Conservation (phyloP, 2,888 invertebrate genomes). For the Saturnia pavonia region DNA sequence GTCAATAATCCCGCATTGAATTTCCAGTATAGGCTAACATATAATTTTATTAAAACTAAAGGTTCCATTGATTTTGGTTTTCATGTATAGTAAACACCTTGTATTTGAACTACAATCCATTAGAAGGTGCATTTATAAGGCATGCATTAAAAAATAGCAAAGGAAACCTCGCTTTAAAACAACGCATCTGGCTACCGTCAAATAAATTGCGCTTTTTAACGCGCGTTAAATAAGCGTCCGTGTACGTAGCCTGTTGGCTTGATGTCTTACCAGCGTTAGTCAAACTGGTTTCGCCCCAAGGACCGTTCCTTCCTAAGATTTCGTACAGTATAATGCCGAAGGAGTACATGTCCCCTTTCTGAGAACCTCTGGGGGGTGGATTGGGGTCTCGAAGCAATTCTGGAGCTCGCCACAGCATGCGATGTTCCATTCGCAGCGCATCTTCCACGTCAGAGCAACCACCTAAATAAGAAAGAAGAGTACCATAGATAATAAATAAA, state of each 20-base stretch:
- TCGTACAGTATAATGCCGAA: slow-evolving; percentile 93
- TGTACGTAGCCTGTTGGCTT: not conserved
- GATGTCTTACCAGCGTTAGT: slow-evolving; percentile 80
- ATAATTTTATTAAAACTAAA: too few relatives aligned
- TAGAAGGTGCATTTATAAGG: too few relatives aligned
- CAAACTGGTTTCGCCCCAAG: slow-evolving; percentile 88
- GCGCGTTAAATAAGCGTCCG: not conserved
- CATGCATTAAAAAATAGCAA: too few relatives aligned
- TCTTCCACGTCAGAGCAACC: slow-evolving; percentile 85
- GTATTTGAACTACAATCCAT: too few relatives aligned
- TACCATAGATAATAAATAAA: too few relatives aligned
- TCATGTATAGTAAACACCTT: too few relatives aligned
- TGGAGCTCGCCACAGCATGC: slow-evolving; percentile 88
- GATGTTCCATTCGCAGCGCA: slow-evolving; percentile 68
- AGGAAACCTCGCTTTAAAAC: too few relatives aligned
- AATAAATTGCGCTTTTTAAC: not conserved
- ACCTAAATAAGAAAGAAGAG: slow-evolving; percentile 44
- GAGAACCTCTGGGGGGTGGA: slow-evolving; percentile 86
- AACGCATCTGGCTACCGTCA: too few relatives aligned
- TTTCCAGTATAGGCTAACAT: too few relatives aligned
- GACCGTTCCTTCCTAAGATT: slow-evolving; percentile 89
- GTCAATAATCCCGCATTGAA: too few relatives aligned
- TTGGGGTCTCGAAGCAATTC: slow-evolving; percentile 85
- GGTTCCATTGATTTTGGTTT: too few relatives aligned
- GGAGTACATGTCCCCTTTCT: slow-evolving; percentile 92